Percentiles rank a stretch among this genome's conserved stretches.
Conservation (phyloP, 2,113 vertebrate genomes). For the Vimba vimba region DNA sequence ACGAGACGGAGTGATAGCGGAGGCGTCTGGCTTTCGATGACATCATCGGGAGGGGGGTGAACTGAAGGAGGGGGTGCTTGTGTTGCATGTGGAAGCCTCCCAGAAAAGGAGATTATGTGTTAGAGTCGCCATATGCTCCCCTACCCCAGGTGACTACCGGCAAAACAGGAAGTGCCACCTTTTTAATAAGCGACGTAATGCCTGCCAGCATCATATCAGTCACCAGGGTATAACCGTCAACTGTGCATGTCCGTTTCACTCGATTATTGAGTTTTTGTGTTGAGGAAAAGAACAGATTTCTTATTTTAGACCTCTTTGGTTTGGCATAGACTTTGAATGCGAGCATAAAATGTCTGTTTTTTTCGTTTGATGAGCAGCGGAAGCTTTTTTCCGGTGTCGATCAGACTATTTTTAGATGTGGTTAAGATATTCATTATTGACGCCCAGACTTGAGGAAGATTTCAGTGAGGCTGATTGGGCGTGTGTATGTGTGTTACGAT, state of each 20-base stretch:
- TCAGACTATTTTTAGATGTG: slow-evolving; percentile 62
- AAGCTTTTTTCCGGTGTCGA: slow-evolving; percentile 28
- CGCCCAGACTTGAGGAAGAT: slow-evolving; percentile 37
- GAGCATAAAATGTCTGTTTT: slow-evolving; percentile 3
- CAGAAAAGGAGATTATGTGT: slow-evolving; percentile 52
- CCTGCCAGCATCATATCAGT: slow-evolving; percentile 48
- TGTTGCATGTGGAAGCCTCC: slow-evolving; percentile 45
- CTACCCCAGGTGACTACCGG: slow-evolving; percentile 63
- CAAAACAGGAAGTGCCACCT: slow-evolving; percentile 67
- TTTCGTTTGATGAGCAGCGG: slow-evolving; percentile 12
- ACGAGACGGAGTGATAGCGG: background rate
- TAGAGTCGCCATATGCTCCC: slow-evolving; percentile 67
- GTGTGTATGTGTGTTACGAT: slow-evolving; percentile 59
- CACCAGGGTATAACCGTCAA: slow-evolving; percentile 48
- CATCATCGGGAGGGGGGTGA: slow-evolving; percentile 34
- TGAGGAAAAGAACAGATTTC: slow-evolving; percentile 6
- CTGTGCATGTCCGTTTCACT: slow-evolving; percentile 43
- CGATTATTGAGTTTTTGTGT: background rate
- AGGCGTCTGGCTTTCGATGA: slow-evolving; percentile 41
- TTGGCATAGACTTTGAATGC: background rate
- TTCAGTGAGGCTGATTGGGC: slow-evolving; percentile 53
- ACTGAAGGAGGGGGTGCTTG: background rate
- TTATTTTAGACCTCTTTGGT: slow-evolving; percentile 5
- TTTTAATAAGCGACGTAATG: slow-evolving; percentile 63
- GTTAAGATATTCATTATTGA: slow-evolving; percentile 69